Conservation (phyloP, 1,140 invertebrate genomes). For the Lamellibrachia luymesi region DNA sequence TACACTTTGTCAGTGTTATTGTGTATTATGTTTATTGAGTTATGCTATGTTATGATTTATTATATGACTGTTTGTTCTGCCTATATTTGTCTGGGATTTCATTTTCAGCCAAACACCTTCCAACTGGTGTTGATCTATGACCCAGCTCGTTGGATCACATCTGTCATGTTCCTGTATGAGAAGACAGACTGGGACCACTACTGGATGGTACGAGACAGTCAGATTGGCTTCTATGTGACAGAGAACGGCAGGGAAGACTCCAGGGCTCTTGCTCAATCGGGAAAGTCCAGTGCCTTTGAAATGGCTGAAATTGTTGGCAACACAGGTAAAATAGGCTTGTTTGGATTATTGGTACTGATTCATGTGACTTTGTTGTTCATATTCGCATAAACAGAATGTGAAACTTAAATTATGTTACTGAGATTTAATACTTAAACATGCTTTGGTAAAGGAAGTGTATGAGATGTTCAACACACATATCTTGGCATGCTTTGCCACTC, state of each 20-base stretch:
- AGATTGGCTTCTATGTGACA: conserved; percentile 4
- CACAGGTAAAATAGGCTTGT: background rate
- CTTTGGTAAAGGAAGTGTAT: background rate
- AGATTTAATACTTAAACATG: background rate
- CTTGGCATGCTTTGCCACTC: too few species aligned
- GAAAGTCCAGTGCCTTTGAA: background rate
- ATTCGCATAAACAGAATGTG: background rate
- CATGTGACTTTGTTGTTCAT: background rate
- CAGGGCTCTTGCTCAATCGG: background rate
- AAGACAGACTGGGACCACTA: background rate
- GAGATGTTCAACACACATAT: too few species aligned
- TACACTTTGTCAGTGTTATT: too few species aligned
- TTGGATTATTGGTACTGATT: background rate
- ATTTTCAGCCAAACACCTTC: background rate
- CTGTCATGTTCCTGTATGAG: conserved; percentile 4
- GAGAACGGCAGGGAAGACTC: background rate
- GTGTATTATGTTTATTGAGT: background rate
- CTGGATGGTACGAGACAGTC: background rate
- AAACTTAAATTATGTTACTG: background rate
- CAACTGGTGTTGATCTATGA: background rate
- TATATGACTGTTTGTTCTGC: background rate
- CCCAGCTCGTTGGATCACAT: background rate
- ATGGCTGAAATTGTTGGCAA: background rate
- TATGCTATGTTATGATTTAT: background rate
- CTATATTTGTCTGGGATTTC: background rate